These are phyloP conservation scores for Pseudococcus jackbeardsleyi DNA, from an alignment of 2,888 invertebrate genomes.

Conservation along the genomic window DNA sequence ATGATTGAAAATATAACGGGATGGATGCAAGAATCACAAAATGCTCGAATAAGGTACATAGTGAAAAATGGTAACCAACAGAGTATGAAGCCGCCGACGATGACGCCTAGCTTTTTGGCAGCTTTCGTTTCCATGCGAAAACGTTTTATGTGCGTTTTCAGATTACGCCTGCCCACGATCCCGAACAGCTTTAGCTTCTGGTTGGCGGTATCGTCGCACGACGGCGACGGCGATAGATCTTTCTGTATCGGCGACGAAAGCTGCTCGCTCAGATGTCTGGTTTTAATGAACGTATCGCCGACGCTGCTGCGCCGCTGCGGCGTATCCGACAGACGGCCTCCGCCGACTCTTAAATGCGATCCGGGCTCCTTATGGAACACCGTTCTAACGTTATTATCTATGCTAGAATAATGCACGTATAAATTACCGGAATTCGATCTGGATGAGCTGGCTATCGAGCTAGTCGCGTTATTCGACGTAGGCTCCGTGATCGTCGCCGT, in stretches of 20 bases:
- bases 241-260: slow-evolving; percentile 66
- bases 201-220: slow-evolving; percentile 68
- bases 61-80: slow-evolving; percentile 99
- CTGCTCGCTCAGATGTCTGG: slow-evolving; percentile 67
- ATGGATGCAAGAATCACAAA: slow-evolving; percentile 87
- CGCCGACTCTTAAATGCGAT: slow-evolving; percentile 75
- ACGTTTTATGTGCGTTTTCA: slow-evolving; percentile 90
- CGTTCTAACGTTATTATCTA: slow-evolving; percentile 66
- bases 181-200: slow-evolving; percentile 72
- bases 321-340: slow-evolving; percentile 63
- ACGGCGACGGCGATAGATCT: slow-evolving; percentile 69
- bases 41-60: slow-evolving; percentile 91
- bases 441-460: slow-evolving; percentile 69
- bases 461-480: slow-evolving; percentile 67
- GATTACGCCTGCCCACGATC: slow-evolving; percentile 89
- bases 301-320: slow-evolving; percentile 66
- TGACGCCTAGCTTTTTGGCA: slow-evolving; percentile 95
- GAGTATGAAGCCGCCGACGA: slow-evolving; percentile 95
- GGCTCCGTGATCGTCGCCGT: slow-evolving; percentile 69
- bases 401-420: slow-evolving; percentile 78
- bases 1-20: slow-evolving; percentile 89
- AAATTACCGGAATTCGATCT: slow-evolving; percentile 71
- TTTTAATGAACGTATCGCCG: slow-evolving; percentile 66
- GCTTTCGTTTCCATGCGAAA: slow-evolving; percentile 97
- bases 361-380: slow-evolving; percentile 69